Evolutionary conservation across 2,888 invertebrate genomes (phyloP).

Genomic region (Cosmia pyralina): DNA sequence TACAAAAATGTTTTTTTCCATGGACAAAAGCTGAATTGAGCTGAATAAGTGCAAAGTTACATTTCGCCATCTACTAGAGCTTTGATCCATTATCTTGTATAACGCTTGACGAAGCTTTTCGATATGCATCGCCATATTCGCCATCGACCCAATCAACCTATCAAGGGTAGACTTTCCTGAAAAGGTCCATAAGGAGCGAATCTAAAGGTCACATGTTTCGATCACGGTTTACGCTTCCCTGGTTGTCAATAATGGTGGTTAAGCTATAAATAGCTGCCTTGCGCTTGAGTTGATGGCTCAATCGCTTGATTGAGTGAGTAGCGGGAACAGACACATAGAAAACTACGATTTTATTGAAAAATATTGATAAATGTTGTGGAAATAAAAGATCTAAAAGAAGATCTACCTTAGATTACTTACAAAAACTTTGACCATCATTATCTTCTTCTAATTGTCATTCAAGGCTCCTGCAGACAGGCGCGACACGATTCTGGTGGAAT

Average conservation of each 20-base stretch:
- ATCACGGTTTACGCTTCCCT: constrained; percentile 41
- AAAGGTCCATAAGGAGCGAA: not conserved
- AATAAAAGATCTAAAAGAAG: not conserved
- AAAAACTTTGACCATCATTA: not conserved
- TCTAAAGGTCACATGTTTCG: constrained; percentile 39
- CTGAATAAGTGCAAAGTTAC: too few relatives aligned
- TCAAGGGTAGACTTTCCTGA: not conserved
- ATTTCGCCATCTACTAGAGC: not conserved
- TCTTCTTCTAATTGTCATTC: not conserved
- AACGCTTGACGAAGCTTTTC: not conserved
- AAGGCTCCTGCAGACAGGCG: not conserved
- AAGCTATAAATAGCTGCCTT: constrained; percentile 24
- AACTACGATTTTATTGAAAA: not conserved
- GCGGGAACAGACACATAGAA: not conserved
- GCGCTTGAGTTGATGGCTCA: constrained; percentile 20
- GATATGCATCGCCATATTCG: not conserved
- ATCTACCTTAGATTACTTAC: not conserved
- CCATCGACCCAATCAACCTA: not conserved
- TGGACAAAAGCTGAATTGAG: too few relatives aligned
- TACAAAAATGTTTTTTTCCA: too few relatives aligned
- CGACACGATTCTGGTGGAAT: too few relatives aligned
- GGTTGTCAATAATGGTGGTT: not conserved
- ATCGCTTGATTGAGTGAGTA: not conserved
- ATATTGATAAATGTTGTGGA: not conserved
- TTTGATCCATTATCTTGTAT: not conserved